Percentiles rank a stretch among this genome's conserved stretches.
Evolutionary conservation across 2,888 invertebrate genomes (phyloP).

Genomic region (Melanotus villosus): DNA sequence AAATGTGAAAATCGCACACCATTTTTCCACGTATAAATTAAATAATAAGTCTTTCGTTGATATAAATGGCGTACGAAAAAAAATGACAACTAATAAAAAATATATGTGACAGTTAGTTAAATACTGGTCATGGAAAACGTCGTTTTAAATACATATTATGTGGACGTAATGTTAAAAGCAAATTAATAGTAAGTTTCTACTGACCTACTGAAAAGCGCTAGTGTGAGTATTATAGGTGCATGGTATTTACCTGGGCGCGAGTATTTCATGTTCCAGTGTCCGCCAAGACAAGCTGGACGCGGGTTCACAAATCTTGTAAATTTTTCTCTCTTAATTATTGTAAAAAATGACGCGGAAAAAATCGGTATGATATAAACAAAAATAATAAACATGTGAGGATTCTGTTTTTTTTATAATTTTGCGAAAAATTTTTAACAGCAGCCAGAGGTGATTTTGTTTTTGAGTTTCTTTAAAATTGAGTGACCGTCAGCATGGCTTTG

Average conservation of each 20-base stretch:
- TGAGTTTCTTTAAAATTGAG: not conserved
- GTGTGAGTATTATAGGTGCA: slow-evolving; percentile 22
- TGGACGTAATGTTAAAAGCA: slow-evolving; percentile 7
- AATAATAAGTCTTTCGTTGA: too few relatives aligned
- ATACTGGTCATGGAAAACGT: slow-evolving; percentile 4
- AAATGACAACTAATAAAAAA: too few relatives aligned
- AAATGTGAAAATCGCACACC: too few relatives aligned
- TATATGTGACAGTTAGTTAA: not conserved
- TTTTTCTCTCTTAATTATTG: not conserved
- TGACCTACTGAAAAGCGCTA: slow-evolving; percentile 42
- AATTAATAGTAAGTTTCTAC: slow-evolving; percentile 40
- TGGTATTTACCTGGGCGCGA: slow-evolving; percentile 36
- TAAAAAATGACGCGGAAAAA: slow-evolving; percentile 33
- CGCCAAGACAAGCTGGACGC: slow-evolving; percentile 13
- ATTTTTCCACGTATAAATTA: too few relatives aligned
- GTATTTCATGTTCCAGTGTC: slow-evolving; percentile 39
- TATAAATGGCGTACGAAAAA: too few relatives aligned
- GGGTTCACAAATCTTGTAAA: slow-evolving; percentile 21
- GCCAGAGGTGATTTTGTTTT: slow-evolving; percentile 12
- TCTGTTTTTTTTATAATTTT: slow-evolving; percentile 32
- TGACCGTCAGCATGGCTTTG: slow-evolving; percentile 33
- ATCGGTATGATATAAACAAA: slow-evolving; percentile 6
- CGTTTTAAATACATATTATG: not conserved
- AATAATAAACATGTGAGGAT: slow-evolving; percentile 15
- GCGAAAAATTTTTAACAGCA: not conserved